Percentiles rank a stretch among this genome's conserved stretches.
These are phyloP conservation scores for Psammodynastes pulverulentus DNA, from an alignment of 2,113 vertebrate species.

Conservation along the genomic window DNA sequence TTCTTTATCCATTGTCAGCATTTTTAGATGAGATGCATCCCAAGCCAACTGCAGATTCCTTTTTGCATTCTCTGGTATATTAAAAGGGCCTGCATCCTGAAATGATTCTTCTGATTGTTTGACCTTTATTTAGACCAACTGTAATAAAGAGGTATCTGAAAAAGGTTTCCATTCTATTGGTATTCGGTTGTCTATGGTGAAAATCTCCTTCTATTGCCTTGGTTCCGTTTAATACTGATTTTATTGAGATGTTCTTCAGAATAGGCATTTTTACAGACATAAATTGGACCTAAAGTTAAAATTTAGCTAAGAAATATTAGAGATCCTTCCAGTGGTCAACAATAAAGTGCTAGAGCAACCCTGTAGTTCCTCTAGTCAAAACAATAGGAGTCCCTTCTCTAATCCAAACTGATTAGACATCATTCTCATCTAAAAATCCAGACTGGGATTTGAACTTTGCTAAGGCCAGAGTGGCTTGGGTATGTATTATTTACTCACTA, in stretches of 20 bases:
- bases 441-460: background rate
- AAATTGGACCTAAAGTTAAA: background rate
- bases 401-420: background rate
- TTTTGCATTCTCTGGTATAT: background rate
- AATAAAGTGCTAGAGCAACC: background rate
- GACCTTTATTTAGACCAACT: background rate
- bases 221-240: background rate
- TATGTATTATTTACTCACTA: background rate
- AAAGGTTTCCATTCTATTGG: fast-evolving
- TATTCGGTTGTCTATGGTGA: background rate
- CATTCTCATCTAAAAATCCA: background rate
- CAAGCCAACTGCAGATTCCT: background rate
- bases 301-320: background rate
- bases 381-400: background rate
- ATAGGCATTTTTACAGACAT: background rate
- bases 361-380: background rate
- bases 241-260: background rate
- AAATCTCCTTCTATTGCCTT: background rate
- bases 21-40: background rate
- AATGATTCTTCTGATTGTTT: background rate
- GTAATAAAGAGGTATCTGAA: background rate
- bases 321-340: background rate
- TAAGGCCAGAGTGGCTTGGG: slow-evolving; percentile 10
- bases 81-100: background rate
- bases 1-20: background rate